These are phyloP conservation scores for Ennomos quercinarius DNA, from an alignment of 2,888 invertebrate species.

Conservation along the genomic window DNA sequence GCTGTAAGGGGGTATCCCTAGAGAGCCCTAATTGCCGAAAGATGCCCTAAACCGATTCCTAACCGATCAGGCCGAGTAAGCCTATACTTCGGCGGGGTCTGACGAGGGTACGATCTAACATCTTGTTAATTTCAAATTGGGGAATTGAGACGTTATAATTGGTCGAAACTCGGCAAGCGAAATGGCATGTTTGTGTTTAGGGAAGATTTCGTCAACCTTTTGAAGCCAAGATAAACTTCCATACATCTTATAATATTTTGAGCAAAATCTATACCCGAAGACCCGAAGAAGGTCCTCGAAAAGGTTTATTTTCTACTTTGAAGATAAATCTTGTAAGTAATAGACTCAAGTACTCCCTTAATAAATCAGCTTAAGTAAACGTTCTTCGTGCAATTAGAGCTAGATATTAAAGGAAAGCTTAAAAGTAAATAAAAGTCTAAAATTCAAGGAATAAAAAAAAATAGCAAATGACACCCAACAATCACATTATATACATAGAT, in stretches of 20 bases:
- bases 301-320: neutral
- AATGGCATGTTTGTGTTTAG: conserved; percentile 6
- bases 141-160: conserved; percentile 29
- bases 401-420: no score
- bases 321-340: no score
- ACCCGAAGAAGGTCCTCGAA: no score
- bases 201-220: neutral
- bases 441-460: no score
- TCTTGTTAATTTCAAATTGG: conserved; percentile 35
- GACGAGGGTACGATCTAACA: conserved; percentile 30
- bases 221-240: neutral
- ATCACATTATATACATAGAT: no score
- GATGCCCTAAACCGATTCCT: conserved; percentile 28
- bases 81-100: conserved; percentile 13
- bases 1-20: conserved; percentile 12
- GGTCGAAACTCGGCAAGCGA: conserved; percentile 10
- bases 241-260: no score
- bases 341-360: no score
- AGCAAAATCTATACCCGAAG: no score
- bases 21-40: conserved; percentile 29
- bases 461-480: no score
- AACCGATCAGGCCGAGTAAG: conserved; percentile 26
- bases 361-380: no score
- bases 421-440: no score
- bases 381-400: no score